Conservation (phyloP, 1,140 invertebrate species). For the Tribolium madens region DNA sequence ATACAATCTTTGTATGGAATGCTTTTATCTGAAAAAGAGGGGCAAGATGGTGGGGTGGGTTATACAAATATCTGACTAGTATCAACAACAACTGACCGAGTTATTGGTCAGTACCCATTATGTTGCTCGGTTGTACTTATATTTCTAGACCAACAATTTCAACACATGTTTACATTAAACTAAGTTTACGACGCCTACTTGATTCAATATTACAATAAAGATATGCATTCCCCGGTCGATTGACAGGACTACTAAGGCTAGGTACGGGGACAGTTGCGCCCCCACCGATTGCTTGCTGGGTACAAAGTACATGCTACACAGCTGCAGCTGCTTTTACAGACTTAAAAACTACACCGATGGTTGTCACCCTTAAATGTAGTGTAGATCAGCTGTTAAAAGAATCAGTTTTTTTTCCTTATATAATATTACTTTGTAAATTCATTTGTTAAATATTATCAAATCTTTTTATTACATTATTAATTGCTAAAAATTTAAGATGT, state of each 20-base stretch:
- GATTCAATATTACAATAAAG: conserved; percentile 62
- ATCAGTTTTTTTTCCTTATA: conserved; percentile 52
- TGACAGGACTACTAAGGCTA: conserved; percentile 63
- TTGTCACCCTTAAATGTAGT: conserved; percentile 38
- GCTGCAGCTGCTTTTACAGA: conserved; percentile 47
- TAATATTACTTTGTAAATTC: conserved; percentile 61
- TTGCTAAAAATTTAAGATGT: conserved; percentile 67
- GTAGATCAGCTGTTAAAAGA: conserved; percentile 52
- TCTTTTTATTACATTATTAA: conserved; percentile 65
- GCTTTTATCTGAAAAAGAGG: conserved; percentile 63
- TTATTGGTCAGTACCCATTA: conserved; percentile 54
- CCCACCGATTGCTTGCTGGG: conserved; percentile 57
- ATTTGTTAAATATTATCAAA: conserved; percentile 67
- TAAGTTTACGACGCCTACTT: conserved; percentile 61
- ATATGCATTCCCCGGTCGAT: conserved; percentile 64
- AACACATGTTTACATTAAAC: conserved; percentile 64
- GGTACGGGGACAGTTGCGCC: conserved; percentile 45
- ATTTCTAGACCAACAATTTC: conserved; percentile 63
- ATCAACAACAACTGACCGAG: conserved; percentile 61
- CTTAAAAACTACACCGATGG: conserved; percentile 37
- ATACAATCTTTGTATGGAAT: conserved; percentile 67
- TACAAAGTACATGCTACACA: conserved; percentile 55
- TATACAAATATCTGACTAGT: conserved; percentile 65
- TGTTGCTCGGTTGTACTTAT: conserved; percentile 60
- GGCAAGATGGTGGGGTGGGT: conserved; percentile 64